These are phyloP conservation scores for Bucorvus abyssinicus DNA, from an alignment of 2,797 vertebrate genomes.

Conservation along the genomic window DNA sequence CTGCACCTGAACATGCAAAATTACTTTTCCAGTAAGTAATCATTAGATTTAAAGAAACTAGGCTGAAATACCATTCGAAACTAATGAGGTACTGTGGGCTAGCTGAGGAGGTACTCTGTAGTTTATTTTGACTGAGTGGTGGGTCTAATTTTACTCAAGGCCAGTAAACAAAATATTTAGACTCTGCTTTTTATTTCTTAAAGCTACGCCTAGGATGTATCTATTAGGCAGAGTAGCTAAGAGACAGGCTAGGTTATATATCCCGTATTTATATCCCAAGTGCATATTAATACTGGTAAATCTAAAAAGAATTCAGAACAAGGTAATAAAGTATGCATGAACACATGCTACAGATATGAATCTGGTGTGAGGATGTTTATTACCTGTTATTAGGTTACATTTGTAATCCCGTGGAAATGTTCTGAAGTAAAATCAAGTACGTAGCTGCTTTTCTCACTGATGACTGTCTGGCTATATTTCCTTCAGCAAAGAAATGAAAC, in stretches of 20 bases:
- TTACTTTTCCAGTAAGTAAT: background rate
- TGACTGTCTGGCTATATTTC: background rate
- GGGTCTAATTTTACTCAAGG: background rate
- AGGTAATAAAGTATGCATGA: background rate
- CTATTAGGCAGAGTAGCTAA: background rate
- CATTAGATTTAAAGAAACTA: background rate
- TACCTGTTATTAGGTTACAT: background rate
- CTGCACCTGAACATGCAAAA: background rate
- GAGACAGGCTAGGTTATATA: background rate
- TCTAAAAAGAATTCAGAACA: background rate
- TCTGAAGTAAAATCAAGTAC: background rate
- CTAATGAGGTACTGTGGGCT: background rate
- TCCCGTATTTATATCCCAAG: background rate
- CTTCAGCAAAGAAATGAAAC: background rate
- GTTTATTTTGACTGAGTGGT: background rate
- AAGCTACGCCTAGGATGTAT: background rate
- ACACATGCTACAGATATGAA: background rate
- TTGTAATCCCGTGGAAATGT: background rate
- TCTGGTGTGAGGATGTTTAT: background rate
- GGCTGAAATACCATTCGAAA: background rate
- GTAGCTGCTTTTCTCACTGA: background rate
- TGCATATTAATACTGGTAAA: background rate
- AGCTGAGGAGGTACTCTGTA: background rate
- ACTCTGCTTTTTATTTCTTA: background rate
- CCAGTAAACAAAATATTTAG: background rate